Evolutionary conservation across 2,888 invertebrate species (phyloP).

Genomic region (Luperina nickerlii): DNA sequence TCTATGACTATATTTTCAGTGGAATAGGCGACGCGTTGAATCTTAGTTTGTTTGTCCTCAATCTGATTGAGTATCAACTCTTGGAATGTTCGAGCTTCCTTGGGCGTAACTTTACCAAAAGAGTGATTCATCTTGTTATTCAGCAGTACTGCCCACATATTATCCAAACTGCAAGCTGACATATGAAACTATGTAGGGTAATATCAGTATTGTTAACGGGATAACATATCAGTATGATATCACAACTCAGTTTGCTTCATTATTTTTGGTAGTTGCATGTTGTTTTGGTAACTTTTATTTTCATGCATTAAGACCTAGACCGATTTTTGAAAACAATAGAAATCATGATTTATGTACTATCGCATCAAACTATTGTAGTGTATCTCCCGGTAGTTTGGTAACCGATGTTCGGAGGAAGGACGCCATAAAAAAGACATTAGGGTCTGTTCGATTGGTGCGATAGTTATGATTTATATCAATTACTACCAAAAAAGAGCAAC

Average conservation of each 20-base stretch:
- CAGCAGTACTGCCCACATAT: not conserved
- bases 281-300: conserved; percentile 14
- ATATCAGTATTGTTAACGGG: conserved; percentile 14
- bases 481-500: not conserved
- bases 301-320: conserved; percentile 2
- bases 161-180: conserved; percentile 9
- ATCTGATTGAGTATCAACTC: not conserved
- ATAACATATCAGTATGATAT: conserved; percentile 9
- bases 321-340: conserved; percentile 31
- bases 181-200: not conserved
- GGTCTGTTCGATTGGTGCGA: not conserved
- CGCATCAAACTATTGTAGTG: conserved; percentile 33
- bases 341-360: conserved; percentile 24
- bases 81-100: not conserved
- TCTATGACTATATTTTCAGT: not conserved
- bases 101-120: not conserved
- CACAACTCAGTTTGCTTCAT: not conserved
- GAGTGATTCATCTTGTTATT: not conserved
- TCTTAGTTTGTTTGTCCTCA: not conserved
- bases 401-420: conserved; percentile 2
- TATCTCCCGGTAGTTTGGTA: conserved; percentile 25
- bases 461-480: not conserved
- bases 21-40: no score
- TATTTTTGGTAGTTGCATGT: not conserved
- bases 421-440: conserved; percentile 10